Percentiles rank a stretch among this genome's conserved stretches.
phyloP scores from a whole-genome alignment of 2,797 vertebrate genomes.

The Halcyon smyrnensis region DNA sequence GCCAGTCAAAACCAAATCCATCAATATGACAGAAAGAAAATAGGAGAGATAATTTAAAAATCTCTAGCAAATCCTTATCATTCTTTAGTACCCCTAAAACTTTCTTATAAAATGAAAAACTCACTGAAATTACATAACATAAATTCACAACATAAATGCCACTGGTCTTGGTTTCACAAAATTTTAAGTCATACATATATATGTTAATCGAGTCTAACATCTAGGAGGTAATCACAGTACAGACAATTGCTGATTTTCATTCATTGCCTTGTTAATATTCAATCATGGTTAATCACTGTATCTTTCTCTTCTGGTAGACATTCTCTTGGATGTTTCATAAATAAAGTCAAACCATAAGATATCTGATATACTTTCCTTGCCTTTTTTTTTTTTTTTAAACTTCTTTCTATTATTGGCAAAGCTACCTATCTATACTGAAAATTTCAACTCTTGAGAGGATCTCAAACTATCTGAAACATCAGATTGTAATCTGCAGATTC shows the following conservation, averaged over 20 bases:
- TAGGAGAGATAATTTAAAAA: neutral
- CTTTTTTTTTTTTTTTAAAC: neutral
- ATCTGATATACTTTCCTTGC: neutral
- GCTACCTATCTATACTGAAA: neutral
- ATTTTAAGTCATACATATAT: neutral
- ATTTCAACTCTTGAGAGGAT: fast-evolving
- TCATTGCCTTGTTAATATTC: neutral
- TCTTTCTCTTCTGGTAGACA: neutral
- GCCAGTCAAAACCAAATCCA: neutral
- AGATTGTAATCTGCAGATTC: neutral
- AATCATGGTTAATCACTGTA: neutral
- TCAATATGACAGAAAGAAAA: neutral
- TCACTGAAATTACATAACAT: neutral
- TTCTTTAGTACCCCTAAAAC: neutral
- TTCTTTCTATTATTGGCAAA: neutral
- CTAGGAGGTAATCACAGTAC: neutral
- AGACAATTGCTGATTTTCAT: neutral
- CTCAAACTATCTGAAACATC: neutral
- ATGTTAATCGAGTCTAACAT: neutral
- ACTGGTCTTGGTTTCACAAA: neutral
- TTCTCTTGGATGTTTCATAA: neutral
- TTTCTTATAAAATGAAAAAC: neutral
- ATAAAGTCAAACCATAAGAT: neutral
- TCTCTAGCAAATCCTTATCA: neutral
- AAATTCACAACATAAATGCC: neutral